phyloP scores from a whole-genome alignment of 1,140 invertebrate species.

The Trypoxylus dichotomus region DNA sequence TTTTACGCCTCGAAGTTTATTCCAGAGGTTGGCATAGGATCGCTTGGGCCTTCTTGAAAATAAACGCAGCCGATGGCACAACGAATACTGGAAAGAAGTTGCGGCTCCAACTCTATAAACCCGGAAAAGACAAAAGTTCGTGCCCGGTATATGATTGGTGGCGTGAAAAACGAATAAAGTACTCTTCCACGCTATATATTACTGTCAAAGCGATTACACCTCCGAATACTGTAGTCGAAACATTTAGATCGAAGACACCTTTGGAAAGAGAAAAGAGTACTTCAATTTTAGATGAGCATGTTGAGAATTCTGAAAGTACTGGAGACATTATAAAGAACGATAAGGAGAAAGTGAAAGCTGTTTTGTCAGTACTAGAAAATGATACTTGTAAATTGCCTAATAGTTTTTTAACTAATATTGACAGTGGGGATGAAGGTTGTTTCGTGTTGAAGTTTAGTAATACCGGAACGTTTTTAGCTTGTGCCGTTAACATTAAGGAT shows the following conservation, averaged over 20 bases:
- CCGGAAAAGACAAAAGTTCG: constrained; percentile 33
- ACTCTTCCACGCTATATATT: constrained; percentile 47
- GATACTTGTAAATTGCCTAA: constrained; percentile 44
- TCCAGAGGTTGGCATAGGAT: constrained; percentile 42
- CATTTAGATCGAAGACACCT: constrained; percentile 38
- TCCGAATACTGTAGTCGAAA: constrained; percentile 32
- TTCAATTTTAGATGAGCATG: background rate
- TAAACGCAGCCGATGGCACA: constrained; percentile 35
- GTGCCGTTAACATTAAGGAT: constrained; percentile 38
- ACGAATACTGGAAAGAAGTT: constrained; percentile 45
- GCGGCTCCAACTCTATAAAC: constrained; percentile 46
- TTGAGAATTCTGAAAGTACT: background rate
- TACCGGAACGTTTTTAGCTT: constrained; percentile 48
- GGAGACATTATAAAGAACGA: background rate
- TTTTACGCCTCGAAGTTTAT: background rate
- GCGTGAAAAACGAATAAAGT: constrained; percentile 45
- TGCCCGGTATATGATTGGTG: constrained; percentile 44
- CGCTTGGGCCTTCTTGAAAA: constrained; percentile 50
- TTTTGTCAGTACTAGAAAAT: constrained; percentile 6
- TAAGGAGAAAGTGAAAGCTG: constrained; percentile 17
- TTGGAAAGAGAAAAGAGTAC: constrained; percentile 36
- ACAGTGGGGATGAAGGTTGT: constrained; percentile 42
- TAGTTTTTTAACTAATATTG: constrained; percentile 40
- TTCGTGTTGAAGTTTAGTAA: constrained; percentile 48
- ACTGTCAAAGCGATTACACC: constrained; percentile 39